Conservation (phyloP, 2,113 vertebrate species). For the Paratilapia polleni region DNA sequence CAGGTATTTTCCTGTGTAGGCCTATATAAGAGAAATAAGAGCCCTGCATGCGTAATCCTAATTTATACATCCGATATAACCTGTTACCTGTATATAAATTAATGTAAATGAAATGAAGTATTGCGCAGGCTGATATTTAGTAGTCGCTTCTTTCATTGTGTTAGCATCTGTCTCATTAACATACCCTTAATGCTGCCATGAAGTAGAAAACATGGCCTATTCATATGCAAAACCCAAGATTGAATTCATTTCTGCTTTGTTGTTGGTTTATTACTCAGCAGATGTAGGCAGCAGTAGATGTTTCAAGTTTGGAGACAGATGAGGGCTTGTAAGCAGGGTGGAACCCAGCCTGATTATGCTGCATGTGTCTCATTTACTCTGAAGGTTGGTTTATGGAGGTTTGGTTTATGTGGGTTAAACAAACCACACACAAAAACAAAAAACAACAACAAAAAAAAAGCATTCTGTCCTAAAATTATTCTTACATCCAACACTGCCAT, state of each 20-base stretch:
- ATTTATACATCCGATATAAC: too few relatives aligned
- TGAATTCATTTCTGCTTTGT: background rate
- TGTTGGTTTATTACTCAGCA: constrained; percentile 9
- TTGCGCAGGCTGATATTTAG: background rate
- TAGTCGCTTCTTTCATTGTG: background rate
- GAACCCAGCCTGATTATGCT: background rate
- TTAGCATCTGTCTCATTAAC: background rate
- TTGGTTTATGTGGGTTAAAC: background rate
- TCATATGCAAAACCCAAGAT: background rate
- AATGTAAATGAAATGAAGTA: background rate
- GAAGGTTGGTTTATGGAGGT: background rate
- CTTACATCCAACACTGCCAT: background rate
- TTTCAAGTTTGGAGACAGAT: background rate
- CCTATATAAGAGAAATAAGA: background rate
- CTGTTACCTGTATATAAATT: background rate
- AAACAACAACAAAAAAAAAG: background rate
- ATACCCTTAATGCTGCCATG: background rate
- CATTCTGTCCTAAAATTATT: background rate
- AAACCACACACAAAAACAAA: too few relatives aligned
- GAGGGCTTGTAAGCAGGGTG: background rate
- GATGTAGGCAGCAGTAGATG: background rate
- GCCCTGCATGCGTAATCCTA: too few relatives aligned
- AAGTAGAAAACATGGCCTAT: background rate
- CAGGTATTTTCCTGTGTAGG: background rate
- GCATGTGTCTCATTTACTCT: background rate